phyloP scores from a whole-genome alignment of 2,113 vertebrate genomes.

The Paramormyrops kingsleyae region DNA sequence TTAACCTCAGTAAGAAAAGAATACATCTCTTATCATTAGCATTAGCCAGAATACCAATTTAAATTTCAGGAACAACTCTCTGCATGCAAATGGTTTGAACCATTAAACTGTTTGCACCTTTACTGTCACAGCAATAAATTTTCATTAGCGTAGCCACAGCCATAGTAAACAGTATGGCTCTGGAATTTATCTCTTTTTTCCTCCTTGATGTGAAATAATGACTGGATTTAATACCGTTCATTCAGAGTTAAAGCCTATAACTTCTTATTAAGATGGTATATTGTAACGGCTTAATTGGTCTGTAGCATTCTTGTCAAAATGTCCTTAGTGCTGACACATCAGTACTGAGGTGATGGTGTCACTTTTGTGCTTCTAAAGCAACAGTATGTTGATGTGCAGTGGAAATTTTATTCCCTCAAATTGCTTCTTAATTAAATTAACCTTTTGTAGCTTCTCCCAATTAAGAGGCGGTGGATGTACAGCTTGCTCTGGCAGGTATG shows the following conservation, averaged over 20 bases:
- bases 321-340: neutral
- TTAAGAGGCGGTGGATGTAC: neutral
- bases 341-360: neutral
- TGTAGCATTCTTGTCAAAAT: neutral
- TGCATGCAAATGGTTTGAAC: slow-evolving; percentile 1
- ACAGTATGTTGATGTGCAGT: neutral
- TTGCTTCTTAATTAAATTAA: slow-evolving; percentile 55
- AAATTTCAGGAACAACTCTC: neutral
- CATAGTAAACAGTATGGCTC: neutral
- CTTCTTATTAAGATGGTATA: slow-evolving; percentile 3
- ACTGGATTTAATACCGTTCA: neutral
- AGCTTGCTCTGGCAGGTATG: neutral
- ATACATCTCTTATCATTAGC: neutral
- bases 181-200: neutral
- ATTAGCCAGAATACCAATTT: neutral
- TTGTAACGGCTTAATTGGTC: neutral
- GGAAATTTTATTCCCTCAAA: slow-evolving; percentile 59
- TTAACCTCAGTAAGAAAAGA: neutral
- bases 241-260: neutral
- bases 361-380: neutral
- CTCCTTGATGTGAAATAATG: slow-evolving; percentile 10
- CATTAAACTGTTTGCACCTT: slow-evolving; percentile 14
- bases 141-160: neutral
- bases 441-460: slow-evolving; percentile 26
- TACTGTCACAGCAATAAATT: slow-evolving; percentile 8